A percentile compares a stretch with the other conserved stretches of the same genome.
phyloP scores from a whole-genome alignment of 2,113 vertebrate genomes.

The Desmodus rotundus region DNA sequence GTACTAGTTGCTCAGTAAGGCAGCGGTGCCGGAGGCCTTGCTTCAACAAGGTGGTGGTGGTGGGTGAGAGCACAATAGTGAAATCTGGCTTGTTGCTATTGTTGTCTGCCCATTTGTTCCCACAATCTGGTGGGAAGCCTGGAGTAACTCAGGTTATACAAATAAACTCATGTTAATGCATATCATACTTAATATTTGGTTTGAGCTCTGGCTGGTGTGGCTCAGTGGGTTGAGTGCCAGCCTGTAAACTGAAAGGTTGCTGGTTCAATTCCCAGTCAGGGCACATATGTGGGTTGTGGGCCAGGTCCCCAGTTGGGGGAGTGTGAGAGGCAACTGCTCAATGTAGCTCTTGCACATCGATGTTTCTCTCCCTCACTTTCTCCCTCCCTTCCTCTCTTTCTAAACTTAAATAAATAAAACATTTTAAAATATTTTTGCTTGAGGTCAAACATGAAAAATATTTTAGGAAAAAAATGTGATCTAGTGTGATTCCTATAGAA shows the following conservation, averaged over 20 bases:
- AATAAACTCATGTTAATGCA: background rate
- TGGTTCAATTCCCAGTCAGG: no score
- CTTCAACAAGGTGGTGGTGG: background rate
- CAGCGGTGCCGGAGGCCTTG: background rate
- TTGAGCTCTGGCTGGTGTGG: background rate
- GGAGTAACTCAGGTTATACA: background rate
- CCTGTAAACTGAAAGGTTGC: no score
- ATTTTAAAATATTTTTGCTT: background rate
- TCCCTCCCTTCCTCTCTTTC: no score
- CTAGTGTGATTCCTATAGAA: background rate
- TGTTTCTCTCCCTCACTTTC: no score
- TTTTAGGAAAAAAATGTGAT: background rate
- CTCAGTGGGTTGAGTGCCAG: no score
- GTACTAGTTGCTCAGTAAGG: background rate
- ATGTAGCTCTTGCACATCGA: no score
- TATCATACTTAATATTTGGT: background rate
- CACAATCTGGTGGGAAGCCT: background rate
- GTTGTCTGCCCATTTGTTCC: background rate
- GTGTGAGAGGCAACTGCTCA: no score
- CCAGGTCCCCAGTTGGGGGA: no score
- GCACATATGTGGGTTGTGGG: no score
- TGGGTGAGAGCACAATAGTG: background rate
- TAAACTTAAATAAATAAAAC: no score
- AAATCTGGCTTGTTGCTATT: background rate
- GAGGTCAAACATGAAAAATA: conserved; percentile 18